Evolutionary conservation across 2,797 vertebrate genomes (phyloP), one percentile per base, ranked within the genome.

Genomic region (Cossypha heuglini): DNA sequence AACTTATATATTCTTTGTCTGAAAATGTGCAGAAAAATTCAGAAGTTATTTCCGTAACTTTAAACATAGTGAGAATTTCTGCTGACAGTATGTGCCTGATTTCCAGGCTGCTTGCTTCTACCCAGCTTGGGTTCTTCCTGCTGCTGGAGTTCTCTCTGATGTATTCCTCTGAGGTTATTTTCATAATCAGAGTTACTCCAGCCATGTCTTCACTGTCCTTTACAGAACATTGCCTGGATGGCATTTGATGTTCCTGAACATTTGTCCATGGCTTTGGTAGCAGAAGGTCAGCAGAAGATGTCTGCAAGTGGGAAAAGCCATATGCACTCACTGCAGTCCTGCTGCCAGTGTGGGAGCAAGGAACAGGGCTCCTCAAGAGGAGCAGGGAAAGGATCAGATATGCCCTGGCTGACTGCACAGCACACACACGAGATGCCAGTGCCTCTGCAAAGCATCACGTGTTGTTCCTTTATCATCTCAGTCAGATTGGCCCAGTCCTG

Each of bases 311-410:
- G 51, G 26, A 73, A 82, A 68, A 51, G 13, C 6, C 22, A 1
- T 4, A 4, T 6, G 9, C 31, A 17, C 12, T 33, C 26, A 31
- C n/a, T 1, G 0, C n/a, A 49, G 15, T 21, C 19, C 35, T 49
- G 9, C 8, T 68, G n/a, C 35, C 66, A 57, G n/a, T 13, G 40
- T 3, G 2, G 35, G 18, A 52, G 4, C 61, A 49, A 57, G 35
- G 58, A 52, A 22, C 0, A 1, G 22, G 6, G 19, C 13, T 52
- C 38, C 42, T 40, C 26, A 48, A 28, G 45, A 59, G 25, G 21
- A 52, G n/a, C 3, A 19, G 29, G 9, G 18, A 75, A 78, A 59
- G 33, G 21, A 49, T 20, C 42, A 43, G 28, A 29, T 0, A 1
- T 20, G 22, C 6, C n/a, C 57, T 22, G 8, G 6, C 2, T 46